Conservation (phyloP, 2,888 invertebrate genomes). For the Cheilosia variabilis region DNA sequence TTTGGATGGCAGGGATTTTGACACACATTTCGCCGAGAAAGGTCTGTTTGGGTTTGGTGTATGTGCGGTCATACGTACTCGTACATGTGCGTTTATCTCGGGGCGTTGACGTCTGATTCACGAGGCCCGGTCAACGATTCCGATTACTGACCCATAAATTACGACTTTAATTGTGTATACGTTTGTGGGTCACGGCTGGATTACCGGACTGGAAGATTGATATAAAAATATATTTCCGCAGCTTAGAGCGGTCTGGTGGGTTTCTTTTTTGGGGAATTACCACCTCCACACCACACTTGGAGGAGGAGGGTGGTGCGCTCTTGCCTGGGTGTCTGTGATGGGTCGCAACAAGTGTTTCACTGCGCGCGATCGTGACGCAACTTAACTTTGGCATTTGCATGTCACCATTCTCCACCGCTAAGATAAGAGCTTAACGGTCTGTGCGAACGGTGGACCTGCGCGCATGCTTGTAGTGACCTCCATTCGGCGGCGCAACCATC, state of each 20-base stretch:
- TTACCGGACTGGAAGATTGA: slow-evolving; percentile 36
- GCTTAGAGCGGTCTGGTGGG: background rate
- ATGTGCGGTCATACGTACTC: background rate
- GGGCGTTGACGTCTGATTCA: slow-evolving; percentile 58
- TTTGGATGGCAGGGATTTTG: slow-evolving; percentile 28
- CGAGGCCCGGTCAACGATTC: slow-evolving; percentile 44
- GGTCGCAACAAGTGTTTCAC: slow-evolving; percentile 34
- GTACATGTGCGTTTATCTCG: slow-evolving; percentile 43
- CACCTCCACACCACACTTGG: slow-evolving; percentile 5
- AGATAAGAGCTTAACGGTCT: slow-evolving; percentile 55
- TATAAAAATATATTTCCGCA: slow-evolving; percentile 33
- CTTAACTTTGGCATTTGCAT: slow-evolving; percentile 57
- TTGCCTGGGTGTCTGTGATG: background rate
- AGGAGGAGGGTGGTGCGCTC: no score
- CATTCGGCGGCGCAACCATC: slow-evolving; percentile 28
- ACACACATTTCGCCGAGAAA: slow-evolving; percentile 40
- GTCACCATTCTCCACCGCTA: slow-evolving; percentile 14
- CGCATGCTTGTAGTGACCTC: slow-evolving; percentile 50
- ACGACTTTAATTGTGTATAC: slow-evolving; percentile 45
- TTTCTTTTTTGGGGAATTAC: background rate
- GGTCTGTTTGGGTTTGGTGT: slow-evolving; percentile 14
- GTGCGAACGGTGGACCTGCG: slow-evolving; percentile 16
- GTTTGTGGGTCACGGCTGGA: slow-evolving; percentile 52
- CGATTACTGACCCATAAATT: slow-evolving; percentile 47
- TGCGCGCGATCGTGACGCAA: slow-evolving; percentile 47